A percentile compares a stretch with the other conserved stretches of the same genome.
These are phyloP conservation scores for Petrocephalus microphthalmus DNA, from an alignment of 2,113 vertebrate genomes.

Conservation along the genomic window DNA sequence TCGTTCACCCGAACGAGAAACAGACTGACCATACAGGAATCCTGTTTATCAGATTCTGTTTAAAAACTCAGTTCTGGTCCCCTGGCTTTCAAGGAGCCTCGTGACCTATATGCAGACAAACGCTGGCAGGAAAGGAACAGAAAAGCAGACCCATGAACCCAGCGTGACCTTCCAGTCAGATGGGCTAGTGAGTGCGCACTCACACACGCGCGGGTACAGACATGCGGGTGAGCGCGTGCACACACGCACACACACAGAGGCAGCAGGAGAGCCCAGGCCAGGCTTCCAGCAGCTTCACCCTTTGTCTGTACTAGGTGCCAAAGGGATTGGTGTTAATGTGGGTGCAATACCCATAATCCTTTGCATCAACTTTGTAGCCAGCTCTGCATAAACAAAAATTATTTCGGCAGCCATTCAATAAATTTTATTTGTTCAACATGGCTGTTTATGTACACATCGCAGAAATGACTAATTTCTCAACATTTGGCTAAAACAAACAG, in stretches of 20 bases:
- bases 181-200: constrained; percentile 17
- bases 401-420: constrained; percentile 30
- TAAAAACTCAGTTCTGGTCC: neutral
- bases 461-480: constrained; percentile 45
- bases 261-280: constrained; percentile 4
- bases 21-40: neutral
- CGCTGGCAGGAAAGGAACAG: neutral
- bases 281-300: constrained; percentile 25
- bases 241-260: neutral
- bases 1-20: neutral
- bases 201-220: too few species aligned
- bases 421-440: constrained; percentile 32
- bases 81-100: neutral
- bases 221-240: too few species aligned
- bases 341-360: constrained; percentile 20
- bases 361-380: constrained; percentile 29
- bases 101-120: neutral
- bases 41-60: constrained; percentile 10
- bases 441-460: constrained; percentile 35
- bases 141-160: constrained; percentile 13
- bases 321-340: neutral
- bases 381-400: constrained; percentile 36
- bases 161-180: constrained; percentile 11
- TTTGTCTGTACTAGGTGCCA: constrained; percentile 27
- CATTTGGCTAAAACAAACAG: constrained; percentile 53